phyloP scores from a whole-genome alignment of 2,797 vertebrate genomes.

The Xenentodon cancila region DNA sequence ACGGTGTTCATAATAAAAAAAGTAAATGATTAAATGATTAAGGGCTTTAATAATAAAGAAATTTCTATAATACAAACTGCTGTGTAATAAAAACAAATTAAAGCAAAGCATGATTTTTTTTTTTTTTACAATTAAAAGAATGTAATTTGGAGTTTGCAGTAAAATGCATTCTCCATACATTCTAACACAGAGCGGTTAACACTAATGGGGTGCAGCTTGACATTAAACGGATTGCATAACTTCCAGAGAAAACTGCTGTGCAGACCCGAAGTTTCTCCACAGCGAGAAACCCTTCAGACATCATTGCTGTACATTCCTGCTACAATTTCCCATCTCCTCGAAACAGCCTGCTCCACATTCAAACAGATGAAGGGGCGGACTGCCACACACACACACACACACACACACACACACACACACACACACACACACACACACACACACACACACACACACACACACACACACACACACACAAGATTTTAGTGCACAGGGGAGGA shows the following conservation, averaged over 20 bases:
- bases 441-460: no score
- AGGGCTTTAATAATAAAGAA: no score
- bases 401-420: no score
- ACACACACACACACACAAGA: no score
- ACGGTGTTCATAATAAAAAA: no score
- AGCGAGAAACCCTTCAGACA: slow-evolving; percentile 14
- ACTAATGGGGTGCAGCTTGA: background rate
- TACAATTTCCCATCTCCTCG: slow-evolving; percentile 28
- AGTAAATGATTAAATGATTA: no score
- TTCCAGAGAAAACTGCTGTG: slow-evolving; percentile 19
- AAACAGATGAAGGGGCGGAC: slow-evolving; percentile 8
- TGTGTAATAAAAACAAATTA: background rate
- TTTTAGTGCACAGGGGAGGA: background rate
- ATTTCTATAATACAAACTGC: no score
- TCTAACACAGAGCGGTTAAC: background rate
- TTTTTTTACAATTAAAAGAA: background rate
- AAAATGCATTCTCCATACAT: background rate
- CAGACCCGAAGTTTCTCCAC: slow-evolving; percentile 19
- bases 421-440: no score
- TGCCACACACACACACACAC: no score
- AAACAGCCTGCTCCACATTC: slow-evolving; percentile 5
- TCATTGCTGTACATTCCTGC: slow-evolving; percentile 5
- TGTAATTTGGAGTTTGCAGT: background rate
- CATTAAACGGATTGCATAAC: background rate
- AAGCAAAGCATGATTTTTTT: background rate